A percentile compares a stretch with the other conserved stretches of the same genome.
Conservation (phyloP, 2,797 vertebrate genomes). For the Melanotaenia nigrans region DNA sequence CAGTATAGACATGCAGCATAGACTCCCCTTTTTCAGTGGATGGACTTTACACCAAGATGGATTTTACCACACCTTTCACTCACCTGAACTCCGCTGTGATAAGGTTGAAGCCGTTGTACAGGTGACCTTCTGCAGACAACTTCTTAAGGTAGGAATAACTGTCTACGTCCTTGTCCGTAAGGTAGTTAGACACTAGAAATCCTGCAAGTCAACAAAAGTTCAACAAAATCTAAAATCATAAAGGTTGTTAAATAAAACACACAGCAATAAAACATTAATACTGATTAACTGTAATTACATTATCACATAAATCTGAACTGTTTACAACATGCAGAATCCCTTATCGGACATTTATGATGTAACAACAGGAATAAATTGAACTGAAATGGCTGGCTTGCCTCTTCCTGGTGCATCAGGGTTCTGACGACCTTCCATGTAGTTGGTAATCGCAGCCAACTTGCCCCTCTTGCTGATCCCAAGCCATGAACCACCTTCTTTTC, state of each 20-base stretch:
- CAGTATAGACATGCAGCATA: background rate
- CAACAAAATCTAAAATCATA: background rate
- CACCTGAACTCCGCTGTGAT: slow-evolving; percentile 95
- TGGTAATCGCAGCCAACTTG: slow-evolving; percentile 93
- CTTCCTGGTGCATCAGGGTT: slow-evolving; percentile 89
- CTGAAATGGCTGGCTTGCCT: slow-evolving; percentile 78
- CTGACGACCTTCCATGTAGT: slow-evolving; percentile 89
- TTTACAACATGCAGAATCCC: background rate
- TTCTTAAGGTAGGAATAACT: slow-evolving; percentile 95
- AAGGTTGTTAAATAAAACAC: background rate
- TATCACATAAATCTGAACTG: background rate
- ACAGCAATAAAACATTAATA: background rate
- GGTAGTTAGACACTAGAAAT: slow-evolving; percentile 91
- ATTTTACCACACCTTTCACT: slow-evolving; percentile 59
- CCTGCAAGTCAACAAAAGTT: slow-evolving; percentile 74
- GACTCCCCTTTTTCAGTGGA: background rate
- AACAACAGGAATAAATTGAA: background rate
- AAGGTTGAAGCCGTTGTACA: slow-evolving; percentile 98
- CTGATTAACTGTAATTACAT: background rate
- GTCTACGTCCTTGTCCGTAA: slow-evolving; percentile 87
- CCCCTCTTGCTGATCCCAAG: slow-evolving; percentile 93
- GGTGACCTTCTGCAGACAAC: slow-evolving; percentile 89
- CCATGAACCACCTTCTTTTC: slow-evolving; percentile 96
- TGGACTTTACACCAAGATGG: background rate
- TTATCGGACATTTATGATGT: background rate